phyloP scores from a whole-genome alignment of 35 echinoderm and acorn worm species.

The Stichopus chloronotus region DNA sequence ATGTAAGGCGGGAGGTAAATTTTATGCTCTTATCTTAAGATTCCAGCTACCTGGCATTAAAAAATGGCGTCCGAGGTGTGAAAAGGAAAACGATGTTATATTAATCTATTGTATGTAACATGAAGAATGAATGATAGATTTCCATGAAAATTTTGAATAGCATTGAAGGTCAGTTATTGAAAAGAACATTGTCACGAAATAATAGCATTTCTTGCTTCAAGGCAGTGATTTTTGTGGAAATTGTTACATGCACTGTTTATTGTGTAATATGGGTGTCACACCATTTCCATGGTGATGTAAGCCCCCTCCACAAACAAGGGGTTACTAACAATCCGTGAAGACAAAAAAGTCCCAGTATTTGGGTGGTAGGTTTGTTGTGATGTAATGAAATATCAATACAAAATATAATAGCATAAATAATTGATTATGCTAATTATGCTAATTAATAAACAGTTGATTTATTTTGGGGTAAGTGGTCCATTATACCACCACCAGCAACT shows the following conservation, averaged over 20 bases:
- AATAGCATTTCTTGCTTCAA: not conserved
- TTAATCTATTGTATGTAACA: not conserved
- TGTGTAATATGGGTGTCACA: not conserved
- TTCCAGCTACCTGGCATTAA: not conserved
- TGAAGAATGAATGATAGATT: not conserved
- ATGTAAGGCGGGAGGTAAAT: not conserved
- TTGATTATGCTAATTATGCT: not conserved
- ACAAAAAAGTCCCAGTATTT: not conserved
- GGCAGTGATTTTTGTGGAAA: not conserved
- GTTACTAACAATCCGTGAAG: not conserved
- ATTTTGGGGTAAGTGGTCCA: constrained; percentile 41
- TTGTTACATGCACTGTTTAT: not conserved
- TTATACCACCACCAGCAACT: not conserved
- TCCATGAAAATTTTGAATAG: not conserved
- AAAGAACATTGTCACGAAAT: not conserved
- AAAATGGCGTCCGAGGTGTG: constrained; percentile 19
- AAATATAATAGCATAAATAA: not conserved
- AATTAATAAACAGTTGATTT: not conserved
- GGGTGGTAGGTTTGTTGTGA: not conserved
- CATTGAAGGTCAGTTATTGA: not conserved
- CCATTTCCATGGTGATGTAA: not conserved
- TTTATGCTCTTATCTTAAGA: not conserved
- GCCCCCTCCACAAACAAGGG: not conserved
- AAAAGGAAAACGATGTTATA: not conserved
- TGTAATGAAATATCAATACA: not conserved